Base-by-base conservation (phyloP, 2,888 invertebrate genomes). In the Cordilura impudica region DNA sequence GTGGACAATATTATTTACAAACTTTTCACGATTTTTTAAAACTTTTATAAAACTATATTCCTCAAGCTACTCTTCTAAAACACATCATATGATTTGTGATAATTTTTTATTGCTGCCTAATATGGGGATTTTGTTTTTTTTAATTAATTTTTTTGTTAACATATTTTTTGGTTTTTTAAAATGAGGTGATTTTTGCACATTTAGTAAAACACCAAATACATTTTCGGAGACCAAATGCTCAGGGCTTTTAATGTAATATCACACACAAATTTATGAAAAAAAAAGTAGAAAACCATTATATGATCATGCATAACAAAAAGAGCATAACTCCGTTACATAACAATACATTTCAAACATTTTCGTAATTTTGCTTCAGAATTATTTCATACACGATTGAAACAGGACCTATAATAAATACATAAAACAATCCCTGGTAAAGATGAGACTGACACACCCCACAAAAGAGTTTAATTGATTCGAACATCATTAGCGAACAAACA, bases 211-310 rank as follows among this genome's bases (percentile, higher is more conserved):
- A 69, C 58, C 35, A 16, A 18, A 60, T 26, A 74, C 23, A 81
- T 82, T 84, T 83, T 84, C 85, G 84, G 83, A 85, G 87, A 86
- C 87, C 86, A 86, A 87, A 85, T 85, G 86, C 86, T 86, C 86
- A 86, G 86, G 86, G 85, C 84, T 85, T 82, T 85, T 85, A 83
- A n/a, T 53, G 56, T 63, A 65, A 66, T 66, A 10, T 45, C 14
- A 21, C 7, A 21, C 7, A 31, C 21, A 29, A 53, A 23, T 53
- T 60, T 35, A 31, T 12, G 16, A 26, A 18, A n/a, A n/a, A 6
- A 26, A 51, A 51, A 58, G 60, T 14, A 18, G 26, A 26, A 60
- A 49, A 16, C 6, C 35, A 6, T 53, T 61, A 51, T 18, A 67
- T 10, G 0, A 18, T 19, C 49, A 71, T 12, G 60, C 26, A 66